Evolutionary conservation across 2,797 vertebrate genomes (phyloP).

Genomic region (Pachyuromys duprasi): DNA sequence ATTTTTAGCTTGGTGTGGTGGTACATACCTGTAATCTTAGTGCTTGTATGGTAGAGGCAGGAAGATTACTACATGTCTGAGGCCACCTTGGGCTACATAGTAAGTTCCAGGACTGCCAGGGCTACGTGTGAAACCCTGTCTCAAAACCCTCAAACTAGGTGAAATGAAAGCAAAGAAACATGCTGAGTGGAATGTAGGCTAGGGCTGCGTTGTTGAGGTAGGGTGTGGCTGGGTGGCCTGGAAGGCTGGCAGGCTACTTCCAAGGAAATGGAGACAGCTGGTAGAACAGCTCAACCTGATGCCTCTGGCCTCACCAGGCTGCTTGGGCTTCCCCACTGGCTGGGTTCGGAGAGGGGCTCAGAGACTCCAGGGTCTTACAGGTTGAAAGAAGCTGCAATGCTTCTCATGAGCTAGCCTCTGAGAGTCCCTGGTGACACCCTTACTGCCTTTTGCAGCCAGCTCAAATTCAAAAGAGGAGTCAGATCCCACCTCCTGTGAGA

Average conservation of each 20-base stretch:
- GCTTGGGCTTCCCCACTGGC: neutral
- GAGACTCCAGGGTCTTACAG: neutral
- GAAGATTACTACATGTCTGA: neutral
- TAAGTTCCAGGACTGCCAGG: neutral
- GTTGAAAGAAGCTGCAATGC: neutral
- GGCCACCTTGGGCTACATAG: neutral
- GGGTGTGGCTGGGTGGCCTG: too few species aligned
- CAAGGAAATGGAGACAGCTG: neutral
- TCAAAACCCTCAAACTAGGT: neutral
- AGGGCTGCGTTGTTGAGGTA: neutral
- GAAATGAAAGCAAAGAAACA: neutral
- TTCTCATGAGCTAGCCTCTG: neutral
- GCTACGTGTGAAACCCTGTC: too few species aligned
- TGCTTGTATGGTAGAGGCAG: neutral
- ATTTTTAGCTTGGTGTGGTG: neutral
- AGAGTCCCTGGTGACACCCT: neutral
- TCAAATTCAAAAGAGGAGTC: neutral
- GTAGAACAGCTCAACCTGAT: neutral
- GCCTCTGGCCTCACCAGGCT: neutral
- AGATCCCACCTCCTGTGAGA: neutral
- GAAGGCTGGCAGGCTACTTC: too few species aligned
- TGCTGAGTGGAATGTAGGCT: neutral
- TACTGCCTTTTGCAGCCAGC: neutral
- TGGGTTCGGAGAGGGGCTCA: neutral
- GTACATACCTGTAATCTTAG: neutral